Conservation (phyloP, 2,888 invertebrate species). For the Drosophila kuntzei region DNA sequence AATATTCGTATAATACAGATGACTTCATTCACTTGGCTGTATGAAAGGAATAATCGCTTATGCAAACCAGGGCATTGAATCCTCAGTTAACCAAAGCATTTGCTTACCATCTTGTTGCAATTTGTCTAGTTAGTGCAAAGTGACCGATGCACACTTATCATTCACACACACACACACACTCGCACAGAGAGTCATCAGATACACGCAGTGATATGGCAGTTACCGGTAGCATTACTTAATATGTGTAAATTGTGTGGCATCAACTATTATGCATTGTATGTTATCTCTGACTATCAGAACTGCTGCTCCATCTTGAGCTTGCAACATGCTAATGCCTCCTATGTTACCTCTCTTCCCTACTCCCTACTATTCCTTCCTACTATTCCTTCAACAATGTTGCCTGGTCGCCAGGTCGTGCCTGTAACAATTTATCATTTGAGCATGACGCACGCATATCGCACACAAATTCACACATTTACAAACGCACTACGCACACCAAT, state of each 20-base stretch:
- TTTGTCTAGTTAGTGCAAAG: conserved; percentile 65
- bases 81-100: conserved; percentile 48
- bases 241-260: conserved; percentile 82
- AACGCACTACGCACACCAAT: conserved; percentile 31
- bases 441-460: conserved; percentile 71
- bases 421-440: conserved; percentile 78
- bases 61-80: conserved; percentile 56
- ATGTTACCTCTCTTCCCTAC: neutral
- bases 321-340: conserved; percentile 35
- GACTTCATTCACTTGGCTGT: conserved; percentile 32
- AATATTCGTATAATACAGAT: conserved; percentile 19
- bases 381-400: conserved; percentile 32
- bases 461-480: conserved; percentile 19
- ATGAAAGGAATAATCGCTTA: conserved; percentile 48
- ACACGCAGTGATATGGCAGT: conserved; percentile 51
- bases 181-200: conserved; percentile 19
- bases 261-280: conserved; percentile 79
- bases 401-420: conserved; percentile 58
- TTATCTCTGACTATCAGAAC: conserved; percentile 70
- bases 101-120: conserved; percentile 63
- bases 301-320: conserved; percentile 34
- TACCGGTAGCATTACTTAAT: conserved; percentile 79
- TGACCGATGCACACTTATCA: conserved; percentile 51
- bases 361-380: neutral
- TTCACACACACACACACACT: conserved; percentile 18